Base-by-base conservation (phyloP, 2,797 vertebrate genomes). In the Poeciliopsis turneri region DNA sequence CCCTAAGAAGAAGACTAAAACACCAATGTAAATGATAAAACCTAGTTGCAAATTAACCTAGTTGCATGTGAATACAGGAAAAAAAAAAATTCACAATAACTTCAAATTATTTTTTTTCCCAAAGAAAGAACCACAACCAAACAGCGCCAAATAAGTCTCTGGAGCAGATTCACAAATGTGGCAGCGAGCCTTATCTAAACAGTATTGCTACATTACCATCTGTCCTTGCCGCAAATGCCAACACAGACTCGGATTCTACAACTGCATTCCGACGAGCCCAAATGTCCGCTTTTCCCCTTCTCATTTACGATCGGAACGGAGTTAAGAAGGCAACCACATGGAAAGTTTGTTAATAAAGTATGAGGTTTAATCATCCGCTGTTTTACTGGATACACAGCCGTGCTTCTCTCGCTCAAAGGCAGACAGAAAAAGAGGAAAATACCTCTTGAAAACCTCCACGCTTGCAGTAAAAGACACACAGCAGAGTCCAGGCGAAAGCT, bases 191-290 rank as follows among this genome's bases (percentile, higher is more conserved):
- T 76, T 47, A 82, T 87, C 88, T 85, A 85, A 84, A 82, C 78
- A 79, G 84, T 87, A 84, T 77, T 85, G 91, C 91, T 87, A 89
- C 90, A 89, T 86, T 77, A 89, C 86, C 86, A 91, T 93, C 91
- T 92, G 92, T 51, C 85, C 84, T 84, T 84, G 82, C 72, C 82
- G 77, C 83, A 85, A 89, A 91, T 76, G 88, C 87, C 90, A 91
- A 82, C 80, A 84, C 71, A 81, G 78, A 86, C 81, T 82, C 78
- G 79, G 71, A 88, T 45, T 76, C 80, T 84, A 79, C 86, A 82
- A 75, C 72, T 72, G 68, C 82, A 84, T 89, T 84, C 82, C 75
- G 69, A 87, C 80, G 0, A 69, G 76, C 82, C 83, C 88, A 90
- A 90, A 89, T 83, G 82, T 77, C 86, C 83, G 59, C 86, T 59